Evolutionary conservation across 2,113 vertebrate genomes (phyloP).

Genomic region (Pseudorasbora parva): DNA sequence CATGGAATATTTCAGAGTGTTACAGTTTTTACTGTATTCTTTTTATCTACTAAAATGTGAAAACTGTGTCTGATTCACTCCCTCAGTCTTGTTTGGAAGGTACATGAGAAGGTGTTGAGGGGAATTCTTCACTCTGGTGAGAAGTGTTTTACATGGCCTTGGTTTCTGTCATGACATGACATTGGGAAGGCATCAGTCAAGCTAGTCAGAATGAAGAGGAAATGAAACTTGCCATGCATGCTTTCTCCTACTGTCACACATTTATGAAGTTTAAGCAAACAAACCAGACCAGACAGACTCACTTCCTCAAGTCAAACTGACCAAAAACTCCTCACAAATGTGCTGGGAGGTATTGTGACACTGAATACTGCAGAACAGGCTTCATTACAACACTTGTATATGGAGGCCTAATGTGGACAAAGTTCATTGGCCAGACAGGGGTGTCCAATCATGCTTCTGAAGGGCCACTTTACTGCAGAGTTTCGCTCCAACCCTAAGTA

Average conservation of each 20-base stretch:
- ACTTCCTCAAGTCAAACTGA: constrained; percentile 6
- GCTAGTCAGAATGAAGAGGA: constrained; percentile 24
- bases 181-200: constrained; percentile 38
- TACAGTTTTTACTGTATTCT: neutral
- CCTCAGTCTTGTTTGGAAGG: neutral
- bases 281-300: constrained; percentile 1
- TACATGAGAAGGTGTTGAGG: constrained; percentile 12
- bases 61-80: neutral
- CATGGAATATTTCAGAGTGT: neutral
- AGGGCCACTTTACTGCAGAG: neutral
- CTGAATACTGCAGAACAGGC: neutral
- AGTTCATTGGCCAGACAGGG: neutral
- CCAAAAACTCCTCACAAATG: neutral
- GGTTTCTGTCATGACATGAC: constrained; percentile 26
- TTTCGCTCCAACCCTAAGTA: neutral
- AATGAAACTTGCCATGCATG: constrained; percentile 27
- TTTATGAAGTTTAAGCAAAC: neutral
- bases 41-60: neutral
- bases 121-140: constrained; percentile 33
- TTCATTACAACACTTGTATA: neutral
- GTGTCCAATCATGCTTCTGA: neutral
- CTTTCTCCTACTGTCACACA: neutral
- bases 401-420: neutral
- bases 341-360: neutral
- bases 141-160: constrained; percentile 36